These are phyloP conservation scores for Telenomus remus DNA, from an alignment of 1,140 invertebrate species.

Conservation along the genomic window DNA sequence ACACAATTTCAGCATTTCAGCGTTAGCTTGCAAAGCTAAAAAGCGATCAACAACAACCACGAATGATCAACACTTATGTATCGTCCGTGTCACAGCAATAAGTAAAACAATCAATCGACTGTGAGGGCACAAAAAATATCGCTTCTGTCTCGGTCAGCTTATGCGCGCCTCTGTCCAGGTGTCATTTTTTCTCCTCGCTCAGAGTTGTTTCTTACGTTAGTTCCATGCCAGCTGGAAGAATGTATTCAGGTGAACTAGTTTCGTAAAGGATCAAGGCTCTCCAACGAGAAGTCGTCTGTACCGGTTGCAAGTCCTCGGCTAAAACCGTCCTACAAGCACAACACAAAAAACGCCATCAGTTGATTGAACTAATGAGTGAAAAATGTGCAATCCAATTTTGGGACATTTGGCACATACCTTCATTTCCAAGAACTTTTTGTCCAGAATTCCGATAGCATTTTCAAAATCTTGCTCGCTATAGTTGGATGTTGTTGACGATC, in stretches of 20 bases:
- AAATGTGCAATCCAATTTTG: background rate
- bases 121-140: too few species aligned
- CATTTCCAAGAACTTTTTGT: constrained; percentile 88
- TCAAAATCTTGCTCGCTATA: constrained; percentile 78
- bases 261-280: constrained; percentile 86
- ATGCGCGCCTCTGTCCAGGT: constrained; percentile 4
- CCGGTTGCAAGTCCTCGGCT: constrained; percentile 86
- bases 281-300: constrained; percentile 90
- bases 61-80: background rate
- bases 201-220: constrained; percentile 12
- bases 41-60: constrained; percentile 21
- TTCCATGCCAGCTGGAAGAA: constrained; percentile 47
- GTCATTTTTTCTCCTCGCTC: constrained; percentile 13
- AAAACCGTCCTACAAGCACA: constrained; percentile 85
- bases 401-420: constrained; percentile 75
- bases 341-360: too few species aligned
- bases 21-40: constrained; percentile 19
- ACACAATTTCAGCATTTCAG: constrained; percentile 26
- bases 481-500: constrained; percentile 71
- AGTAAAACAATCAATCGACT: background rate
- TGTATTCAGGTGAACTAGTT: constrained; percentile 67
- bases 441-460: constrained; percentile 84
- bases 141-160: background rate
- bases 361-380: too few species aligned
- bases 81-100: background rate